Evolutionary conservation across 1,140 invertebrate genomes (phyloP), one percentile per base, ranked within the genome.

Genomic region (Aplysia californica): DNA sequence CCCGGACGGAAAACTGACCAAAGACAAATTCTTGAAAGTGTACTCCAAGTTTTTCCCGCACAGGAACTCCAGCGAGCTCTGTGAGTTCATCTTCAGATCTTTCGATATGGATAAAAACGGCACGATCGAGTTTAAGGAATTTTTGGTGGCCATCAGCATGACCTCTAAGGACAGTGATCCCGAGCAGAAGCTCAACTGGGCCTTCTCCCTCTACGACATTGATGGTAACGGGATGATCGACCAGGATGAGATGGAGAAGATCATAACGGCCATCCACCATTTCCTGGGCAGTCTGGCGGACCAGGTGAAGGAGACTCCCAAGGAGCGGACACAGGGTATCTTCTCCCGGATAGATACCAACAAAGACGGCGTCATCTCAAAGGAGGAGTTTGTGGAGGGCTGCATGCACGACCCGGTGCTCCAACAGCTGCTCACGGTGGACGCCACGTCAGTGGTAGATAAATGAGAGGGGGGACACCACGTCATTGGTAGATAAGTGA

Each of bases 321-420:
- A 98, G 87, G 97, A 99, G 87, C 92, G 98, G 81, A 97, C 98
- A 76, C 97, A 97, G 91, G 98, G 97, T 90, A 99, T 99, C 81
- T 99, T 99, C 91, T 95, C 96, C 61, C 99, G 99, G 91, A 99
- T 99, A 97, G 98, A 99, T 89, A 95, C 97, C 88, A 99, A 99
- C 92, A 97, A 97, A 90, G 98, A 99, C 90, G 97, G 97, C 59
- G 97, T 98, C 88, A 92, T 99, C 84, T 98, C 97, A 56, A 96
- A 99, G 90, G 96, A 99, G 79, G 98, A 99, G 91, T 99, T 99
- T 91, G 94, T 99, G 35, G 98, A 98, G 90, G 98, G 98, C 61
- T 99, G 98, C 89, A 93, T 99, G 84, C 96, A 98, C 88, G 98
- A 99, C 88, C 97, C 98, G 90, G 96, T 97, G 87, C 92, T 99